A percentile compares a stretch with the other conserved stretches of the same genome.
phyloP scores from a whole-genome alignment of 2,113 vertebrate species.

The Menidia beryllina region DNA sequence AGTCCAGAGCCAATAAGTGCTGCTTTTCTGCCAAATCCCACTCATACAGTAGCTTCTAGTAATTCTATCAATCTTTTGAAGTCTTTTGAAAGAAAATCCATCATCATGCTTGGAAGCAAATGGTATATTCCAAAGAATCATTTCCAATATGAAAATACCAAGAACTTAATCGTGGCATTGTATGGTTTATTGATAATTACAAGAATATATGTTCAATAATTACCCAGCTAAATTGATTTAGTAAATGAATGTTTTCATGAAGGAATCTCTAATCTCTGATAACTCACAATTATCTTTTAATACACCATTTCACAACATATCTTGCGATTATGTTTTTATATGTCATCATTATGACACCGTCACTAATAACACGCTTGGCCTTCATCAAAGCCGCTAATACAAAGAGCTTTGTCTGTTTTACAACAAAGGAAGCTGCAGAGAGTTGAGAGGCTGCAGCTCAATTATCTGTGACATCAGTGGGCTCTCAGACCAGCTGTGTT shows the following conservation, averaged over 20 bases:
- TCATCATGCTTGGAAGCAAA: too few relatives aligned
- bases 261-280: slow-evolving; percentile 2
- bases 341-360: slow-evolving; percentile 40
- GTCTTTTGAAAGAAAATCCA: background rate
- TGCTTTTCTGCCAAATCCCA: background rate
- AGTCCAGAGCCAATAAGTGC: background rate
- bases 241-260: background rate
- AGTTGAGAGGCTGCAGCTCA: slow-evolving; percentile 39
- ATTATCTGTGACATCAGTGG: slow-evolving; percentile 55
- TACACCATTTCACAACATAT: background rate
- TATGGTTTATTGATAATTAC: background rate
- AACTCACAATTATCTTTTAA: slow-evolving; percentile 23
- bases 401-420: slow-evolving; percentile 49
- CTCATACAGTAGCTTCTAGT: background rate
- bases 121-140: background rate
- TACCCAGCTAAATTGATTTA: too few relatives aligned
- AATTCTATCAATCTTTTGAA: background rate
- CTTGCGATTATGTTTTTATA: slow-evolving; percentile 12
- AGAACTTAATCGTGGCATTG: background rate
- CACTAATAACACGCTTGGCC: slow-evolving; percentile 33
- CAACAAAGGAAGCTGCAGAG: slow-evolving; percentile 49
- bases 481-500: slow-evolving; percentile 33
- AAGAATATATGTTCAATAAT: too few relatives aligned
- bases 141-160: background rate
- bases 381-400: slow-evolving; percentile 41